Evolutionary conservation across 2,113 vertebrate genomes (phyloP).

Genomic region (Sinocyclocheilus anshuiensis): DNA sequence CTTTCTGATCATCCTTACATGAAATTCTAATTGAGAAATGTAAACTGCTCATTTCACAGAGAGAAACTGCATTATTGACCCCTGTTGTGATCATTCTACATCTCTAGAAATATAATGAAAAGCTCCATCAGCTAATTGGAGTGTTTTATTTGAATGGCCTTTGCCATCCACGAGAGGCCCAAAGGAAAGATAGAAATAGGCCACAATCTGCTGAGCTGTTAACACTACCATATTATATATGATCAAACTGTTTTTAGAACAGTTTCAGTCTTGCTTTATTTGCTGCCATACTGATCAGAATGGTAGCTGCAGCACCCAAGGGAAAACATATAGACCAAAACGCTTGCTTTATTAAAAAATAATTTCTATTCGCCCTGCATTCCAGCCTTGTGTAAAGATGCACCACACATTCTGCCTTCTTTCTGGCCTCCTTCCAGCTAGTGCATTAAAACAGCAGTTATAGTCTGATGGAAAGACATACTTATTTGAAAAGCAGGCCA

Average conservation of each 20-base stretch:
- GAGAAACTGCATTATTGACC: neutral
- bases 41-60: neutral
- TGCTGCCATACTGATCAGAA: neutral
- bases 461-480: too few species aligned
- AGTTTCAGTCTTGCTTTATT: neutral
- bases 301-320: neutral
- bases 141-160: conserved; percentile 10
- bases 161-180: neutral
- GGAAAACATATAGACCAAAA: conserved; percentile 15
- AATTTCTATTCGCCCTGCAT: too few species aligned
- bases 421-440: too few species aligned
- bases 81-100: neutral
- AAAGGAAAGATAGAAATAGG: conserved; percentile 23
- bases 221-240: neutral
- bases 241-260: conserved; percentile 10
- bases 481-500: too few species aligned
- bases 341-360: conserved; percentile 1
- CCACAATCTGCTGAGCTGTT: conserved; percentile 25
- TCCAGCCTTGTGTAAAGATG: too few species aligned
- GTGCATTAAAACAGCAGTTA: too few species aligned
- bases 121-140: conserved; percentile 24
- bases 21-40: neutral
- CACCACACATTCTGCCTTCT: too few species aligned
- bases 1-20: neutral
- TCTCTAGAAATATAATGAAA: neutral